Percentiles rank a stretch among this genome's conserved stretches.
These are phyloP conservation scores for Apostichopus californicus DNA, from an alignment of 35 echinoderm and acorn worm genomes.

Conservation along the genomic window DNA sequence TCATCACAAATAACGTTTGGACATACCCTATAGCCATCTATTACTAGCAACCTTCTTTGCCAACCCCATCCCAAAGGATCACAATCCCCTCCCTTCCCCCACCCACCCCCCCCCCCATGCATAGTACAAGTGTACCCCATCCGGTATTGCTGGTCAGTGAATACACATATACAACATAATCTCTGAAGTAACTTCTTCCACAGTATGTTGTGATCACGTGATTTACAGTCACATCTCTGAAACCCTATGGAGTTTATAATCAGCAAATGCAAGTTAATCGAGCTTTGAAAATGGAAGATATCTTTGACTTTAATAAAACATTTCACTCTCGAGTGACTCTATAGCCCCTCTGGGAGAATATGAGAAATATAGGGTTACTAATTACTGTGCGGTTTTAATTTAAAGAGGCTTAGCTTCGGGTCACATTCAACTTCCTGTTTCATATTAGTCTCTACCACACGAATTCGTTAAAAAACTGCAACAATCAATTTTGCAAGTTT, in stretches of 20 bases:
- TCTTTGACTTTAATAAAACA: slow-evolving; percentile 1
- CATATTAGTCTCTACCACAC: slow-evolving; percentile 7
- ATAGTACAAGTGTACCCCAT: too few relatives aligned
- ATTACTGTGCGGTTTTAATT: slow-evolving; percentile 47
- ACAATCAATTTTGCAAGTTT: slow-evolving; percentile 1
- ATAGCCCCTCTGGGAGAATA: slow-evolving; percentile 9
- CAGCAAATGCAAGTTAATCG: slow-evolving; percentile 19
- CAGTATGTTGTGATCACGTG: not conserved
- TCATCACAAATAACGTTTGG: too few relatives aligned
- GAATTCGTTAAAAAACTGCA: not conserved
- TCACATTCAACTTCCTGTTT: slow-evolving; percentile 15
- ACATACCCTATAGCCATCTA: too few relatives aligned
- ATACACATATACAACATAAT: too few relatives aligned
- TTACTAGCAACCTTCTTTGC: too few relatives aligned
- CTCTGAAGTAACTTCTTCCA: not conserved
- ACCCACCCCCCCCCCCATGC: too few relatives aligned
- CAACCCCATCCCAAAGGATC: too few relatives aligned
- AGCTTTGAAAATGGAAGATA: not conserved
- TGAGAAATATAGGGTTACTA: slow-evolving; percentile 39
- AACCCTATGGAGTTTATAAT: not conserved
- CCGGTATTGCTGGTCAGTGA: too few relatives aligned
- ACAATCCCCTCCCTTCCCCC: too few relatives aligned
- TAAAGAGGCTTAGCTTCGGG: slow-evolving; percentile 41
- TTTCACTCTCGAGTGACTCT: slow-evolving; percentile 21
- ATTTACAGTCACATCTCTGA: not conserved